Conservation (phyloP, 2,113 vertebrate species). For the Morphnarchus princeps region DNA sequence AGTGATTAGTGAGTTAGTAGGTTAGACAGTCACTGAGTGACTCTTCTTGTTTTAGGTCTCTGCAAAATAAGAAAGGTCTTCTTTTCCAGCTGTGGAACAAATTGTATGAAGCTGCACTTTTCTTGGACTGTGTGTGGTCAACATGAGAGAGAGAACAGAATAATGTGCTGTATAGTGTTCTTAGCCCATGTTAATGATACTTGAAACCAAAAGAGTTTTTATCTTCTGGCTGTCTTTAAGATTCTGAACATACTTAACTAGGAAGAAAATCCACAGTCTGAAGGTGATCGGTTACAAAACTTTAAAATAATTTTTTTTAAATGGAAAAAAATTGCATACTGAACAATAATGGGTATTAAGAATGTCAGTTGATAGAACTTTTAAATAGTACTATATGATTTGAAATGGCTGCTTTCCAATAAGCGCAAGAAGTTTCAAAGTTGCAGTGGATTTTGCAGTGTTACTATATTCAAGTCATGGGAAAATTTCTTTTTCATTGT, state of each 20-base stretch:
- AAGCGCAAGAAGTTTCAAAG: background rate
- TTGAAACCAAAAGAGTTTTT: background rate
- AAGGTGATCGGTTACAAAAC: background rate
- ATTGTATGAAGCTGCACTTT: background rate
- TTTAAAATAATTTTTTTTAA: background rate
- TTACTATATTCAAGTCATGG: background rate
- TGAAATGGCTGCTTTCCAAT: background rate
- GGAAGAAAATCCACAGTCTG: conserved; percentile 12
- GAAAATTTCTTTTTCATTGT: background rate
- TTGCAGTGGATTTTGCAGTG: background rate
- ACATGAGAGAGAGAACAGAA: background rate
- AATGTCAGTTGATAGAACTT: background rate
- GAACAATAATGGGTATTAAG: background rate
- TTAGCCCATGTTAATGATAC: background rate
- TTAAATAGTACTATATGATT: background rate
- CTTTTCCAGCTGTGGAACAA: background rate
- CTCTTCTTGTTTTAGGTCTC: background rate
- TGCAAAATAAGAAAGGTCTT: background rate
- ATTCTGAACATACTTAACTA: background rate
- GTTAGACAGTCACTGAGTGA: background rate
- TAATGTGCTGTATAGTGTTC: background rate
- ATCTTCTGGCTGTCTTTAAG: background rate
- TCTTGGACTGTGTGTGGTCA: background rate
- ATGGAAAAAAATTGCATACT: background rate
- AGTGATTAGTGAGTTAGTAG: background rate